These are phyloP conservation scores for Myanophis thanlyinensis DNA, from an alignment of 2,113 vertebrate species.

Conservation along the genomic window DNA sequence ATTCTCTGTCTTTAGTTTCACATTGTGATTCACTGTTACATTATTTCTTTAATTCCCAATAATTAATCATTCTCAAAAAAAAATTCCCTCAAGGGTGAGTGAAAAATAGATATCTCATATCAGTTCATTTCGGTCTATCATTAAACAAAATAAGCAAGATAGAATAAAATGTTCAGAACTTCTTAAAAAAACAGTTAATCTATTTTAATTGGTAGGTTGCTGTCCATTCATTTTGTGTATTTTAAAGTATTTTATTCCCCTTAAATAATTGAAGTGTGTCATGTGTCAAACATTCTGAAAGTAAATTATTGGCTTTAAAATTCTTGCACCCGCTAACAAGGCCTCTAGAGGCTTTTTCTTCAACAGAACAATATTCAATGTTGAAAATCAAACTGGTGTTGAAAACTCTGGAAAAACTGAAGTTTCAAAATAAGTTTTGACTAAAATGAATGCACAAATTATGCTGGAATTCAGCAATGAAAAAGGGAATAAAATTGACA, in stretches of 20 bases:
- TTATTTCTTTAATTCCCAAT: background rate
- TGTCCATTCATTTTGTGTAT: background rate
- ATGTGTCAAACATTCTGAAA: background rate
- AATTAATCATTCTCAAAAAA: background rate
- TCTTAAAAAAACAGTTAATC: background rate
- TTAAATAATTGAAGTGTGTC: conserved; percentile 26
- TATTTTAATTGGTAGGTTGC: background rate
- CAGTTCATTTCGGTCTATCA: background rate
- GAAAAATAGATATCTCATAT: background rate
- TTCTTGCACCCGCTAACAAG: background rate
- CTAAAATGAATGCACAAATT: background rate
- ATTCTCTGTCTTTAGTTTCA: background rate
- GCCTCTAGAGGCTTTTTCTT: background rate
- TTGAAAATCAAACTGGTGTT: background rate
- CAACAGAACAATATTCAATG: background rate
- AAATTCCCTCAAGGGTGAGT: background rate
- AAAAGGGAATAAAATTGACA: background rate
- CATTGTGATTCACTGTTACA: background rate
- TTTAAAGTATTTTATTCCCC: background rate
- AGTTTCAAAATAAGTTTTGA: background rate
- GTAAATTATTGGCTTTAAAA: conserved; percentile 18
- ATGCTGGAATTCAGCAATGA: background rate
- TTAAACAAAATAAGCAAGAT: background rate
- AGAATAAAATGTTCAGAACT: background rate
- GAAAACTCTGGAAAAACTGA: background rate